Evolutionary conservation across 2,888 invertebrate genomes (phyloP), one percentile per base, ranked within the genome.

Genomic region (Chydorus sphaericus): DNA sequence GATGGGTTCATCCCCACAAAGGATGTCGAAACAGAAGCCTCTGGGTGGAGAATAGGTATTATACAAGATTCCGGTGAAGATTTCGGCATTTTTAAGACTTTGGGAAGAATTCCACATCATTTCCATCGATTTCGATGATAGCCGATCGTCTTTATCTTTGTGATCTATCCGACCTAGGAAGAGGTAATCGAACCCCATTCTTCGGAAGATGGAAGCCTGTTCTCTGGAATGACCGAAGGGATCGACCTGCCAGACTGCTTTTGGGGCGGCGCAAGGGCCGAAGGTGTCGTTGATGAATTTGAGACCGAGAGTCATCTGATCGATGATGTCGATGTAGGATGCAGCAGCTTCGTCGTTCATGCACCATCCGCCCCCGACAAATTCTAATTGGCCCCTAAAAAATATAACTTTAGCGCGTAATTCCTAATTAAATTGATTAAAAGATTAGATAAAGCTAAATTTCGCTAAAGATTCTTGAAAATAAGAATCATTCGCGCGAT

Each of bases 21-120:
- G 73, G 5, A 83, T 75, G 67, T 97, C 96, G 68, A 90, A 97
- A 65, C 96, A 96, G 69, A 93, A 96, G 0, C 92, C 93, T 6
- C 78, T 75, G 0, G 96, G 96, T 0, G 91, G 84, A 0, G 79
- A 78, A 66, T 93, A 93, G 1, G 77, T 79, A 63, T 91, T 89
- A 68, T 77, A 85, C 11, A 92, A 72, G 0, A 83, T 81, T 0
- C 90, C 85, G 0, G 91, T 90, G 64, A 94, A 91, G 7, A 96
- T 77, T 0, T 75, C 63, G 29, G 63, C 64, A 62, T 65, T 49
- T 8, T 23, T 23, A 8, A 62, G 73, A 71, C 62, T 69, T 72
- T 4, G 70, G 71, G 51, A 71, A 0, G 77, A 79, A 64, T 78
- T 68, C 84, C 85, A 85, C 64, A 84, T 73, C 66, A 81, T 77